Percentiles rank a stretch among this genome's conserved stretches.
These are phyloP conservation scores for Maniola jurtina DNA, from an alignment of 1,140 invertebrate species.

Conservation along the genomic window DNA sequence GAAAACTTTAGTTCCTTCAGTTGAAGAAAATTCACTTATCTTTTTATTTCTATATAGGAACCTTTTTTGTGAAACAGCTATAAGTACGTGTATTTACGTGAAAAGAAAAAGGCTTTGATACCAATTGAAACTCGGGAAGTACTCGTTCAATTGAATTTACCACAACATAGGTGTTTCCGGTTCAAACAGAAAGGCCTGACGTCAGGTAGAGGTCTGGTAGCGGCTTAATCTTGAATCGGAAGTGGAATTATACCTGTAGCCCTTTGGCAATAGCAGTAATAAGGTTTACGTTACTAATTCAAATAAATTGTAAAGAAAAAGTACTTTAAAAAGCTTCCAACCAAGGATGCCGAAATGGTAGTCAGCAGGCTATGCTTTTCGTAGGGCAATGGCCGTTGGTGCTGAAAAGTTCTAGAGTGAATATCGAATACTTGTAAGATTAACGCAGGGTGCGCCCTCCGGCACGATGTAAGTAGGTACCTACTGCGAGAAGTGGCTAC, in stretches of 20 bases:
- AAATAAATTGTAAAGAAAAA: no score
- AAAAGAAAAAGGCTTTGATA: background rate
- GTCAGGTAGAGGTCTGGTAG: background rate
- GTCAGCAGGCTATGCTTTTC: no score
- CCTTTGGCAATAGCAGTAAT: background rate
- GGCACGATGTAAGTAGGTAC: no score
- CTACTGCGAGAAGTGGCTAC: no score
- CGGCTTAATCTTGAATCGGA: no score
- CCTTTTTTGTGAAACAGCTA: background rate
- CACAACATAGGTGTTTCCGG: background rate
- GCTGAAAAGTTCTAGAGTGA: no score
- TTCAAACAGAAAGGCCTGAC: background rate
- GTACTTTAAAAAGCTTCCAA: no score
- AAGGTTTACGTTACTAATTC: background rate
- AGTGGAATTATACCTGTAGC: background rate
- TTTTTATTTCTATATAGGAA: background rate
- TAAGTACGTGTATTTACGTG: background rate
- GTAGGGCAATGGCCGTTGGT: no score
- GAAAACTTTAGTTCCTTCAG: background rate
- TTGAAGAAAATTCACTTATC: conserved; percentile 5
- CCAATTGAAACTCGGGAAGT: background rate
- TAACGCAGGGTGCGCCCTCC: no score
- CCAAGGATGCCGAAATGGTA: no score
- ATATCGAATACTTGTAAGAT: no score
- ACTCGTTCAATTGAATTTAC: conserved; percentile 1